Evolutionary conservation across 2,113 vertebrate genomes (phyloP), one percentile per base, ranked within the genome.

Genomic region (Oryzias woworae): DNA sequence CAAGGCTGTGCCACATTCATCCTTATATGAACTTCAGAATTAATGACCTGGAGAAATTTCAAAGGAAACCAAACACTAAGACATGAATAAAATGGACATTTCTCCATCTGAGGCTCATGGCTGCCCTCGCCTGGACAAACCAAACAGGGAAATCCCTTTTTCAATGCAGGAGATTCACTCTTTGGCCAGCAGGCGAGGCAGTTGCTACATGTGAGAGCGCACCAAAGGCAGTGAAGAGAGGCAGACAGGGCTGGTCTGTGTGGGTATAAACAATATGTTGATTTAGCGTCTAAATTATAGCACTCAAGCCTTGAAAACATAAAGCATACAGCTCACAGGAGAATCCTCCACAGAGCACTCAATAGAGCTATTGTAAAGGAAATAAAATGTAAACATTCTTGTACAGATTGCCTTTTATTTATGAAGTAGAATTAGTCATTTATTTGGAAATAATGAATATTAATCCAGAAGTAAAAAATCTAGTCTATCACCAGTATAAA

Each of bases 41-140:
- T 50, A 67, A 76, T 58, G 31, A 13, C 28, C 48, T 80, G 66
- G 75, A 80, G 48, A 66, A 31, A 18, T 82, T 66, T 78, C 53
- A 80, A 72, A 60, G 60, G 18, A 63, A 73, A 74, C 43, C 28
- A 20, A 20, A 44, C 26, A 45, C 49, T 60, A 28, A 69, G 55
- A 71, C 54, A 28, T 73, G 22, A 72, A 71, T 58, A 63, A 73
- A 52, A 62, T n/a, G 16, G 70, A 73, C 28, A 71, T 47, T 31
- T 53, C 57, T 13, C 16, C 63, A 60, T 73, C 24, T 62, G 73
- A 88, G 85, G 87, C 81, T 87, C 81, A 36, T 69, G 85, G 79
- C 79, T 88, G 89, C 88, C 89, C 87, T 85, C 89, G 58, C 51
- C 82, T 90, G 89, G 87, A 85, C 71, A 84, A 87, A 57, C 45